Evolutionary conservation across 2,888 invertebrate genomes (phyloP).

Genomic region (Andrena flavipes): DNA sequence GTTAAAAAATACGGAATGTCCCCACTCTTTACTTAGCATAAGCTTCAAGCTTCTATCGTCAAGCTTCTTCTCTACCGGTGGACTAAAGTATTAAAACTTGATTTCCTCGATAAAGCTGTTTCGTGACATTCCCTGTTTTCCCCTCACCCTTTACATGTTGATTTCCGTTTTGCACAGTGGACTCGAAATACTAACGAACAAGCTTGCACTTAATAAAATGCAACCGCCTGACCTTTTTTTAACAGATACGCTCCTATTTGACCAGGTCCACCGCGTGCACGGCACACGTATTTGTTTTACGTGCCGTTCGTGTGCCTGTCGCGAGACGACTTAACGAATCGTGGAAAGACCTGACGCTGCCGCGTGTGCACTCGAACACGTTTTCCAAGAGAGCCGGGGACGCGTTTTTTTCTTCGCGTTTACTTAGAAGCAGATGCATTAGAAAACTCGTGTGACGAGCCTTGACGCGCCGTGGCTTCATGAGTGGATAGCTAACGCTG

Average conservation of each 20-base stretch:
- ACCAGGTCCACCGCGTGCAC: conserved; percentile 75
- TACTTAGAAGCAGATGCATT: conserved; percentile 78
- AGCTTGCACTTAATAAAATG: conserved; percentile 53
- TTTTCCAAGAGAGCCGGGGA: conserved; percentile 37
- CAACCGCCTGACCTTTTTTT: conserved; percentile 75
- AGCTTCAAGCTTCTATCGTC: too few species aligned
- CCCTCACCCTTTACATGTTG: too few species aligned
- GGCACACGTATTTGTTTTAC: conserved; percentile 74
- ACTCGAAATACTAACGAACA: conserved; percentile 17
- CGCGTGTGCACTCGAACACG: conserved; percentile 60
- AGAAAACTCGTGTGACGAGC: conserved; percentile 73
- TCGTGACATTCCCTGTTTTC: too few species aligned
- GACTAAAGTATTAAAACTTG: too few species aligned
- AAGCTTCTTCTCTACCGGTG: too few species aligned
- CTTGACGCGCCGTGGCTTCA: conserved; percentile 42
- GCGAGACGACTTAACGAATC: conserved; percentile 69
- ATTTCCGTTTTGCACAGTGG: background rate
- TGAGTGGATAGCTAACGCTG: conserved; percentile 29
- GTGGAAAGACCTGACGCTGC: conserved; percentile 65
- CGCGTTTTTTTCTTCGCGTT: conserved; percentile 58
- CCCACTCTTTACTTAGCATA: too few species aligned
- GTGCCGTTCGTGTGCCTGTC: conserved; percentile 72
- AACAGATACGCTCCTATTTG: conserved; percentile 82
- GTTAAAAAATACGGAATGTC: too few species aligned
- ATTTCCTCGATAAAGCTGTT: too few species aligned